Evolutionary conservation across 1,140 invertebrate genomes (phyloP), one percentile per base, ranked within the genome.

Genomic region (Teleogryllus occipitalis): DNA sequence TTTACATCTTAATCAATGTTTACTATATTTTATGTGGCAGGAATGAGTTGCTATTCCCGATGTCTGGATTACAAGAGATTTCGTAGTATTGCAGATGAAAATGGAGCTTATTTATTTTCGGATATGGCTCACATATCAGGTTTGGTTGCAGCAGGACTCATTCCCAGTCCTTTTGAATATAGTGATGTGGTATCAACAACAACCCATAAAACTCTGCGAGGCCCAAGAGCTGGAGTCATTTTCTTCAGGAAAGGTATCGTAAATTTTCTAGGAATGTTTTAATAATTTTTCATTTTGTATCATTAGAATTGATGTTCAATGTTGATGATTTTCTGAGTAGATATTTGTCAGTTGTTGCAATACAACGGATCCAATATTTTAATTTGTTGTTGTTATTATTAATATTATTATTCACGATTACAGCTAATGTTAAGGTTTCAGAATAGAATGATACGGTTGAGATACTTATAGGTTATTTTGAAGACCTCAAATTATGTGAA

Each of bases 111-210:
- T 81, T 82, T 93, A 12, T 83, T 93, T 84, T 89, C 90, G 47
- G 92, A 93, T 84, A 93, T 93, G 91, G 91, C 92, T 47, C 92
- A 93, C 85, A 85, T 87, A 72, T 85, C 83, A 80, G 92, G 92
- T 48, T 83, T 93, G 12, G 91, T 93, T 6, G 91, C 92, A 54
- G 90, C 89, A 73, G 91, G 92, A 75, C 84, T 97, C 8, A 94
- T 95, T 77, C 93, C 97, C 15, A 95, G 93, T 86, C 97, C 97
- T 0, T 98, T 99, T 85, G 92, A 97, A 83, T 94, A 95, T 84
- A 93, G 95, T 83, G 97, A 99, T 86, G 90, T 99, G 84, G 97
- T 99, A 8, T 94, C 94, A 0, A 98, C 97, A 6, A 99, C 97
- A 0, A 98, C 97, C 0, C 97, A 99, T 87, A 99, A 99, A 85